Evolutionary conservation across 2,888 invertebrate genomes (phyloP), one percentile per base, ranked within the genome.

Genomic region (Balanococcus diminutus): DNA sequence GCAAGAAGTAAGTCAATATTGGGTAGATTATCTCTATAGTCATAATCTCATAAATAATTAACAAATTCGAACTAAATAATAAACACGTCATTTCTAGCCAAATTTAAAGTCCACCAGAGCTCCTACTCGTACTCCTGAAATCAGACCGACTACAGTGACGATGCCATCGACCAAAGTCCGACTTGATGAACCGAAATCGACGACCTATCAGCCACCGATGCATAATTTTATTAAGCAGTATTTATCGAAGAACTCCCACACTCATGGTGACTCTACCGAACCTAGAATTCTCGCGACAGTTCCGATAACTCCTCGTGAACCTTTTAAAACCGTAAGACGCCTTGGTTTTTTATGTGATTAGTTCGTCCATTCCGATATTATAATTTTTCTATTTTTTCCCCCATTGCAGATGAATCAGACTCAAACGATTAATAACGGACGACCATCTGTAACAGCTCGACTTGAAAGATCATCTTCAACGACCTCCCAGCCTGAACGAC

Each of bases 1-100:
- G 82, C 46, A 46, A n/a, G 82, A 82, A 25, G 82, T 82, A 51
- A 82, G 56, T 46, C 11, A 46, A 28, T 39, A 25, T n/a, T 19
- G n/a, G n/a, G n/a, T n/a, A n/a, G 56, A 56, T 56, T 56, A 56
- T 22, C 46, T 36, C 6, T 8, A 14, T 8, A 2, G 46, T 46
- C 11, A 46, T 46, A n/a, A 19, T 19, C 3, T 19, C 3, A 56
- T 67, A 28, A 56, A 42, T 3, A n/a, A 56, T 67, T 67, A 56
- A 42, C 11, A n/a, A n/a, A n/a, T n/a, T n/a, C n/a, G n/a, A n/a
- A n/a, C n/a, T n/a, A n/a, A n/a, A n/a, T n/a, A n/a, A n/a, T 19
- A 51, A 19, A 51, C 19, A 19, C 1, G 19, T 67, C 2, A 3
- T 67, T 67, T n/a, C n/a, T 67, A 67, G 61, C 61, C 61, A 4